These are phyloP conservation scores for Lophius americanus DNA, from an alignment of 2,797 vertebrate genomes.

Conservation along the genomic window DNA sequence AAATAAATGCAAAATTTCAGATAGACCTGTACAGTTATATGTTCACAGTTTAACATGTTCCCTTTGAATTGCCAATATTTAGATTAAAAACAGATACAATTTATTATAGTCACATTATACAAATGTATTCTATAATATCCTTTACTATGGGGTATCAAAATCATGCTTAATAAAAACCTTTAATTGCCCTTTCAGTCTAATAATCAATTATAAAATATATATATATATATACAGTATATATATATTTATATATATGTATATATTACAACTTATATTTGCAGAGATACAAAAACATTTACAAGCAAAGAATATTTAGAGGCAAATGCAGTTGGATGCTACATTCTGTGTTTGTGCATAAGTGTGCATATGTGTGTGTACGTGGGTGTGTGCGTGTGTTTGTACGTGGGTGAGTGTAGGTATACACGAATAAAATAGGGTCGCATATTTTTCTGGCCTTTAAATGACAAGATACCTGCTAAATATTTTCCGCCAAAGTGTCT, in stretches of 20 bases:
- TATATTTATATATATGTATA: constrained; percentile 51
- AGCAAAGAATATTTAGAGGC: constrained; percentile 49
- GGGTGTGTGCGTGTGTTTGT: constrained; percentile 7
- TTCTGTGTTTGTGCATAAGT: constrained; percentile 45
- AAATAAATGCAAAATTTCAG: constrained; percentile 82
- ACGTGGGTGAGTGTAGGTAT: too few relatives aligned
- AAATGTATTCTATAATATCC: constrained; percentile 83
- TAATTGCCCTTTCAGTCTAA: constrained; percentile 88
- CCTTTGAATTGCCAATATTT: constrained; percentile 86
- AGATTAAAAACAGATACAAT: constrained; percentile 84
- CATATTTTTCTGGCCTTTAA: neutral
- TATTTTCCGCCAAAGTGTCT: constrained; percentile 40
- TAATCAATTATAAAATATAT: constrained; percentile 79
- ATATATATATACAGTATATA: constrained; percentile 69
- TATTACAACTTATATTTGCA: constrained; percentile 88
- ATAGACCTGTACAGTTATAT: constrained; percentile 90
- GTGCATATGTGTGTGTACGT: neutral
- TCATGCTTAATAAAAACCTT: constrained; percentile 88
- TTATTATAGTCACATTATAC: constrained; percentile 88
- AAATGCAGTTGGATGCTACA: constrained; percentile 68
- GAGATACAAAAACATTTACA: constrained; percentile 82
- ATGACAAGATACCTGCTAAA: constrained; percentile 29
- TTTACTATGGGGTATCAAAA: constrained; percentile 79
- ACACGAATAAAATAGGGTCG: too few relatives aligned
- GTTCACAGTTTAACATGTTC: constrained; percentile 96